These are phyloP conservation scores for Tachycineta bicolor DNA, from an alignment of 2,113 vertebrate genomes.

Conservation along the genomic window DNA sequence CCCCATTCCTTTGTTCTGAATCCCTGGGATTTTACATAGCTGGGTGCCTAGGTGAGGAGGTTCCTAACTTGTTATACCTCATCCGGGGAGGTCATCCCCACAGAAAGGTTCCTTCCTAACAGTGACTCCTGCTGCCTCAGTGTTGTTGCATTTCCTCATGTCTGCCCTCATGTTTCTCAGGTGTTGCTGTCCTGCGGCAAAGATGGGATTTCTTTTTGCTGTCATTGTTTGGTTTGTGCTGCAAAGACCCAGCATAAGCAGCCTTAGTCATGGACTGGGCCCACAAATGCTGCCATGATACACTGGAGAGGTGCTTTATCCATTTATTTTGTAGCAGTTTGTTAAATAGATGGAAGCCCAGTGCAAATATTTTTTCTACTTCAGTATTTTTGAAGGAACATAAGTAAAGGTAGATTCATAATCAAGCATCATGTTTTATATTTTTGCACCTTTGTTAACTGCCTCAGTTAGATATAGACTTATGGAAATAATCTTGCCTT, in stretches of 20 bases:
- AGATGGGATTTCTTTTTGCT: not conserved
- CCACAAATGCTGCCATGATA: not conserved
- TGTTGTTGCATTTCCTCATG: not conserved
- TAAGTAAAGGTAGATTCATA: not conserved
- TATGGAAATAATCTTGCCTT: slow-evolving; percentile 43
- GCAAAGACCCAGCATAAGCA: not conserved
- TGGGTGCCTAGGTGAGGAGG: not conserved
- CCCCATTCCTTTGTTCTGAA: slow-evolving; percentile 19
- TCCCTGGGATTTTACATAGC: not conserved
- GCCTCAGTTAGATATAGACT: not conserved
- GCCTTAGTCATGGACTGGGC: not conserved
- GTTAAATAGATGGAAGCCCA: not conserved
- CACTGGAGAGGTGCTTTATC: not conserved
- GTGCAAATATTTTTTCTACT: not conserved
- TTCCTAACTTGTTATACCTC: not conserved
- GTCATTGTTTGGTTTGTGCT: not conserved
- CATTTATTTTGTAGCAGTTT: not conserved
- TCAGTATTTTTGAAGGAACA: not conserved
- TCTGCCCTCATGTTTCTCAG: not conserved
- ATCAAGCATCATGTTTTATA: not conserved
- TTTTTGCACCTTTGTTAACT: slow-evolving; percentile 7
- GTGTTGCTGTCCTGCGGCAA: not conserved
- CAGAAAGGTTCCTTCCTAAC: not conserved
- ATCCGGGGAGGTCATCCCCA: not conserved
- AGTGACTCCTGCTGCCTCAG: not conserved